A percentile compares a stretch with the other conserved stretches of the same genome.
Evolutionary conservation across 1,140 invertebrate species (phyloP).

Genomic region (Scaptomyza montana): DNA sequence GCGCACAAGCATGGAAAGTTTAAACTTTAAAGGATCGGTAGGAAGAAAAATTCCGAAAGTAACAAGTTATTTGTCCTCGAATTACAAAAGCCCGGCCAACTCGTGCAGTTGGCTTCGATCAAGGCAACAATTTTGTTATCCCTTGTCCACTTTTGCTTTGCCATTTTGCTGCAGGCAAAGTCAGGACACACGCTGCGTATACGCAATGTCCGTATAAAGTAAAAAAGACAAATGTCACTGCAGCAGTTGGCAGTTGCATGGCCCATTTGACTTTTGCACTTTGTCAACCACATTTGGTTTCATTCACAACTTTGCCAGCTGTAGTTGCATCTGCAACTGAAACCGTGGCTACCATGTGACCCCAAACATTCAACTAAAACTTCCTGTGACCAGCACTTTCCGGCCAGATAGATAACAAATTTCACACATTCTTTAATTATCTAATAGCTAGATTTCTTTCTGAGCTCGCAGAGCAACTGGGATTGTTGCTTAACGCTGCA

Average conservation of each 20-base stretch:
- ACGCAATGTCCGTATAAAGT: slow-evolving; percentile 28
- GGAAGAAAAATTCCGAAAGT: not conserved
- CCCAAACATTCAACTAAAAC: slow-evolving; percentile 45
- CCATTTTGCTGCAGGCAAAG: slow-evolving; percentile 17
- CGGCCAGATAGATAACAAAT: slow-evolving; percentile 18
- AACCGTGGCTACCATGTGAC: slow-evolving; percentile 1
- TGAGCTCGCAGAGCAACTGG: no score
- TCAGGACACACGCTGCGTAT: slow-evolving; percentile 31
- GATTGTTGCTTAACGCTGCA: no score
- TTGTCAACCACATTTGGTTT: slow-evolving; percentile 35
- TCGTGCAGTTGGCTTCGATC: slow-evolving; percentile 2
- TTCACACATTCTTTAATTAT: slow-evolving; percentile 12
- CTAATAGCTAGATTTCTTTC: no score
- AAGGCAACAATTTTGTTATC: slow-evolving; percentile 22
- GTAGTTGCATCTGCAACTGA: slow-evolving; percentile 5
- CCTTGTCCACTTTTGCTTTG: not conserved
- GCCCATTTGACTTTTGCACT: slow-evolving; percentile 26
- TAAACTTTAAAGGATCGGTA: not conserved
- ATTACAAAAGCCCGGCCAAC: slow-evolving; percentile 29
- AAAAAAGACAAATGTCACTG: slow-evolving; percentile 1
- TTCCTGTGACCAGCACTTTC: slow-evolving; percentile 16
- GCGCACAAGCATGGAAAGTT: not conserved
- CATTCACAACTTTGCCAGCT: slow-evolving; percentile 11
- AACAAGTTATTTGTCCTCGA: slow-evolving; percentile 43
- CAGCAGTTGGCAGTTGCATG: not conserved